Percentiles rank a stretch among this genome's conserved stretches.
Conservation (phyloP, 2,113 vertebrate species). For the Himantopus leucocephalus region DNA sequence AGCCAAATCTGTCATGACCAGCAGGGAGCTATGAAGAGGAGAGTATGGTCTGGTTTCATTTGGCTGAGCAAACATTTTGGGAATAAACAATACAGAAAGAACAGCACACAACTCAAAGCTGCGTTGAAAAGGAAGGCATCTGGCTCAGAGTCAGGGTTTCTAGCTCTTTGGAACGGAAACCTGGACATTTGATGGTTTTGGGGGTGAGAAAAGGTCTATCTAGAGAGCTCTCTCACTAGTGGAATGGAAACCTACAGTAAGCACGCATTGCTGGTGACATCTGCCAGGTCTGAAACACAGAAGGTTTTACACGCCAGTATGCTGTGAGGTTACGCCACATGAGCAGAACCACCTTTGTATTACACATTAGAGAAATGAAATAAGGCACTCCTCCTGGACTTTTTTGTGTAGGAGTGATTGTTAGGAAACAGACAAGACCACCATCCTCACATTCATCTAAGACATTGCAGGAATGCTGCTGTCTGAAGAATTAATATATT, state of each 20-base stretch:
- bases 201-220: background rate
- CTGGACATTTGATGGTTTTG: fast-evolving
- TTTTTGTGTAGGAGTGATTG: background rate
- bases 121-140: background rate
- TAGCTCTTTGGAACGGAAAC: background rate
- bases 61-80: background rate
- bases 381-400: background rate
- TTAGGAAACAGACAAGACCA: background rate
- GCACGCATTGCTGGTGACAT: background rate
- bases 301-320: background rate
- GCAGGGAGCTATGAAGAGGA: background rate
- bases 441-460: background rate
- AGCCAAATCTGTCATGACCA: conserved; percentile 21
- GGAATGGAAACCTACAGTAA: background rate
- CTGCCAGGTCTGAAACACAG: background rate
- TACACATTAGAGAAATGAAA: background rate
- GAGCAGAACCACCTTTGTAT: background rate
- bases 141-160: background rate
- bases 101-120: background rate
- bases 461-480: background rate
- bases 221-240: background rate
- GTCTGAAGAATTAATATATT: background rate
- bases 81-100: background rate
- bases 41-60: background rate
- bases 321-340: background rate